These are phyloP conservation scores for Antennarius striatus DNA, from an alignment of 2,113 vertebrate genomes.

Conservation along the genomic window DNA sequence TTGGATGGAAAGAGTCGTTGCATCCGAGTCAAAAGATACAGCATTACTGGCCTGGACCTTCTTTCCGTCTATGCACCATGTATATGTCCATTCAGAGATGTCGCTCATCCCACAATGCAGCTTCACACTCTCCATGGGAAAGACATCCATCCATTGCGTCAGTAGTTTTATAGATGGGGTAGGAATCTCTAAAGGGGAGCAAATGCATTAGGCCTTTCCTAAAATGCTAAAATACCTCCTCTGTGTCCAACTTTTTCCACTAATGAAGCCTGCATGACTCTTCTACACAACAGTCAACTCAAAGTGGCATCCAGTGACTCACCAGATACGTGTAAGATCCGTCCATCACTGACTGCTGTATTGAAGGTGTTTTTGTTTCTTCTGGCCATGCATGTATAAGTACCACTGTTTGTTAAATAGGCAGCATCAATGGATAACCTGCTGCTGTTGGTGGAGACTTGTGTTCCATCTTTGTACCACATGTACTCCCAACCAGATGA, in stretches of 20 bases:
- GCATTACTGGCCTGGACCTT: fast-evolving
- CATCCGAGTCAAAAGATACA: neutral
- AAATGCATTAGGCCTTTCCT: neutral
- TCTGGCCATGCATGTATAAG: conserved; percentile 30
- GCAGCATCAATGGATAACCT: fast-evolving
- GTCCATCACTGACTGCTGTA: neutral
- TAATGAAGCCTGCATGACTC: neutral
- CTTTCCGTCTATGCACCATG: conserved; percentile 33
- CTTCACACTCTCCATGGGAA: conserved; percentile 49
- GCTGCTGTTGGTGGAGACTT: fast-evolving
- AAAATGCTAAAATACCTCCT: neutral
- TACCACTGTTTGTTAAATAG: fast-evolving
- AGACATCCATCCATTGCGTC: conserved; percentile 51
- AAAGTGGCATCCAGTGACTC: conserved; percentile 16
- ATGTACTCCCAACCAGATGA: conserved; percentile 38
- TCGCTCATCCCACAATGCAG: conserved; percentile 35
- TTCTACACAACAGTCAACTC: neutral
- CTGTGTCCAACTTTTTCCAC: neutral
- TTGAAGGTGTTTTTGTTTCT: conserved; percentile 11
- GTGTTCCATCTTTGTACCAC: conserved; percentile 22
- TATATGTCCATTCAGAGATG: conserved; percentile 44
- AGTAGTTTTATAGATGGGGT: conserved; percentile 10
- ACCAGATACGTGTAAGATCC: conserved; percentile 12
- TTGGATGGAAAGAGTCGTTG: conserved; percentile 17
- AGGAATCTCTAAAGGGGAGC: conserved; percentile 45